Evolutionary conservation across 2,888 invertebrate species (phyloP).

Genomic region (Eristalis tenax): DNA sequence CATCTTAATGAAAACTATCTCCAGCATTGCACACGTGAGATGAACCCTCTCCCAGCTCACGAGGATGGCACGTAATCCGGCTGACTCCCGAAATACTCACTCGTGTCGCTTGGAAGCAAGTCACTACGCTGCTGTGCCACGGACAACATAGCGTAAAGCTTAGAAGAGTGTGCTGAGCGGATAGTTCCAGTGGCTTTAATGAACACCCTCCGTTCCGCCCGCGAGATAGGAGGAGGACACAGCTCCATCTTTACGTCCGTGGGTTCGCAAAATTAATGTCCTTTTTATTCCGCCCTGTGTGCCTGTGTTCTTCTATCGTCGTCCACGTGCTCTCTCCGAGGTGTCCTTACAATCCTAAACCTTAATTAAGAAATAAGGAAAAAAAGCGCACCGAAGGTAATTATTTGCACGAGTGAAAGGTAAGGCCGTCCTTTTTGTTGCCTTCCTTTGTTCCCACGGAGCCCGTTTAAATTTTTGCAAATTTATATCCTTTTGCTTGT

Average conservation of each 20-base stretch:
- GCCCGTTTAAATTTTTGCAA: slow-evolving; percentile 39
- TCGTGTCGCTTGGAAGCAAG: slow-evolving; percentile 23
- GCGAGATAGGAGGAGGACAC: background rate
- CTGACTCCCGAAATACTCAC: slow-evolving; percentile 41
- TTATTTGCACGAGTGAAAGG: slow-evolving; percentile 35
- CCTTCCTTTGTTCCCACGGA: background rate
- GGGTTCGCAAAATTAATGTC: slow-evolving; percentile 48
- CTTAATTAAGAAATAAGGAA: slow-evolving; percentile 54
- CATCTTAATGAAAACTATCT: slow-evolving; percentile 7
- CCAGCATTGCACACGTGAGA: slow-evolving; percentile 9
- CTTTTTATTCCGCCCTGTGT: slow-evolving; percentile 35
- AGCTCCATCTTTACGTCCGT: background rate
- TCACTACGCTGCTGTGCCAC: slow-evolving; percentile 5
- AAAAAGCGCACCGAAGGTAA: slow-evolving; percentile 20
- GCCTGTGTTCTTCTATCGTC: slow-evolving; percentile 9
- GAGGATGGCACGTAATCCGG: slow-evolving; percentile 44
- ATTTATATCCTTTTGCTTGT: slow-evolving; percentile 48
- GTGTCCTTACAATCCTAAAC: slow-evolving; percentile 45
- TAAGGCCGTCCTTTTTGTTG: slow-evolving; percentile 4
- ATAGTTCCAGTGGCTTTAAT: slow-evolving; percentile 3
- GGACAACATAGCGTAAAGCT: background rate
- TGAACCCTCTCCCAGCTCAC: background rate
- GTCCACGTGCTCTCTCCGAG: slow-evolving; percentile 27
- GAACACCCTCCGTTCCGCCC: background rate
- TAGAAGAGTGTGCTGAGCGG: background rate